A percentile compares a stretch with the other conserved stretches of the same genome.
Conservation (phyloP, 2,797 vertebrate genomes). For the Bufotes viridis region DNA sequence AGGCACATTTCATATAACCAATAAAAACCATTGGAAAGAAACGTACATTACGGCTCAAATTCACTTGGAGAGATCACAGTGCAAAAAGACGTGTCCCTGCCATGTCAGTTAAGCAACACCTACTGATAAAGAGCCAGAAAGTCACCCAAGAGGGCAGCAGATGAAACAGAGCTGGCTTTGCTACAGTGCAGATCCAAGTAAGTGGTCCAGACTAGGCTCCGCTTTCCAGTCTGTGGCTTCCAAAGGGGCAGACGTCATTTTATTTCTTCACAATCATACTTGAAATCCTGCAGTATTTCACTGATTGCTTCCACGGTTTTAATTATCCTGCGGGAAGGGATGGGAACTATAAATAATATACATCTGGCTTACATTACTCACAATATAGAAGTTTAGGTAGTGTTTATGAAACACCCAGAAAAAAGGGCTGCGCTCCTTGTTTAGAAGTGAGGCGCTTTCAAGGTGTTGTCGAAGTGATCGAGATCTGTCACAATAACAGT, state of each 20-base stretch:
- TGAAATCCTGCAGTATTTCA: conserved; percentile 95
- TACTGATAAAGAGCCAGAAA: conserved; percentile 14
- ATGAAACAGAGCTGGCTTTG: conserved; percentile 18
- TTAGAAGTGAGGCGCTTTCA: conserved; percentile 41
- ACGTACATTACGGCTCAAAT: background rate
- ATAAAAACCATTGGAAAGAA: conserved; percentile 26
- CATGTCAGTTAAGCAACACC: conserved; percentile 17
- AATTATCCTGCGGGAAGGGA: conserved; percentile 87
- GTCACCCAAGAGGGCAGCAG: conserved; percentile 22
- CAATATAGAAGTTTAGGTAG: conserved; percentile 65
- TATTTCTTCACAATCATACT: conserved; percentile 91
- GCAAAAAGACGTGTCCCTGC: conserved; percentile 19
- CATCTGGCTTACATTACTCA: conserved; percentile 77
- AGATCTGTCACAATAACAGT: conserved; percentile 28
- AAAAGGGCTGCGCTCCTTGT: conserved; percentile 27
- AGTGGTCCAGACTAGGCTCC: conserved; percentile 28
- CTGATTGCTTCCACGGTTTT: conserved; percentile 93
- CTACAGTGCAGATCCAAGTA: conserved; percentile 20
- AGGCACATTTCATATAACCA: conserved; percentile 7
- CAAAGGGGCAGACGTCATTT: conserved; percentile 76
- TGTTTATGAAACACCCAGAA: conserved; percentile 74
- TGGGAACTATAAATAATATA: conserved; percentile 82
- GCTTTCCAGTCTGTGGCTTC: conserved; percentile 61
- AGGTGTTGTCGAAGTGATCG: conserved; percentile 42
- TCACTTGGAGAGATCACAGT: conserved; percentile 4